Evolutionary conservation across 2,797 vertebrate species (phyloP).

Genomic region (Myotis findleyi): DNA sequence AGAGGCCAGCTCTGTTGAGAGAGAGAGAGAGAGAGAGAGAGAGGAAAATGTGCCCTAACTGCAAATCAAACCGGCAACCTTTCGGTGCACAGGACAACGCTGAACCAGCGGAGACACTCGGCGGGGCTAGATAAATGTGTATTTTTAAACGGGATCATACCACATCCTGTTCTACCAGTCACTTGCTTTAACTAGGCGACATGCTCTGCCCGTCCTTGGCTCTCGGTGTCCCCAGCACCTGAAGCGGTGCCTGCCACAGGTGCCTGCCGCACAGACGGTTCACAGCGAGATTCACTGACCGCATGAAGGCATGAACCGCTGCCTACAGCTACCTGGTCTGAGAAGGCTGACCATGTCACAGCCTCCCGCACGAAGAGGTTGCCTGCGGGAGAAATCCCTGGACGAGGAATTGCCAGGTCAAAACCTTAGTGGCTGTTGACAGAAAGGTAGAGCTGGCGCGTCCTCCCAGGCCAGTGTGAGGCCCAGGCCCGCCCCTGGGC

Average conservation of each 20-base stretch:
- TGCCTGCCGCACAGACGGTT: not conserved
- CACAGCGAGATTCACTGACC: not conserved
- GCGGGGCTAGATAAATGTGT: not conserved
- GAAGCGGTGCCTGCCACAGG: not conserved
- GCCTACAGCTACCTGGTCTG: not conserved
- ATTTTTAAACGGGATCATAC: not conserved
- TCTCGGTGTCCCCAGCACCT: not conserved
- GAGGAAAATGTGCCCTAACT: not conserved
- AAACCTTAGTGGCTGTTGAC: not conserved
- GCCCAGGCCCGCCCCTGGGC: not conserved
- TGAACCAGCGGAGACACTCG: not conserved
- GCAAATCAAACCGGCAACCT: not conserved
- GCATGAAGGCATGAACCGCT: rapidly evolving
- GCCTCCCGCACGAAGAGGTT: not conserved
- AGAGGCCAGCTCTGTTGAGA: not conserved
- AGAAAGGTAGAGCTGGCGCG: not conserved
- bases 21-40: too few relatives aligned
- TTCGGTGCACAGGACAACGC: not conserved
- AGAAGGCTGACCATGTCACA: not conserved
- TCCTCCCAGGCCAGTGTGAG: rapidly evolving
- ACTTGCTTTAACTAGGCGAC: not conserved
- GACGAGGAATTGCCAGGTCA: not conserved
- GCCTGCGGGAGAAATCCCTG: not conserved
- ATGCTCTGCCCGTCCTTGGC: not conserved
- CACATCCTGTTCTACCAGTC: not conserved